phyloP scores from a whole-genome alignment of 2,113 vertebrate species.

The Athene noctua region DNA sequence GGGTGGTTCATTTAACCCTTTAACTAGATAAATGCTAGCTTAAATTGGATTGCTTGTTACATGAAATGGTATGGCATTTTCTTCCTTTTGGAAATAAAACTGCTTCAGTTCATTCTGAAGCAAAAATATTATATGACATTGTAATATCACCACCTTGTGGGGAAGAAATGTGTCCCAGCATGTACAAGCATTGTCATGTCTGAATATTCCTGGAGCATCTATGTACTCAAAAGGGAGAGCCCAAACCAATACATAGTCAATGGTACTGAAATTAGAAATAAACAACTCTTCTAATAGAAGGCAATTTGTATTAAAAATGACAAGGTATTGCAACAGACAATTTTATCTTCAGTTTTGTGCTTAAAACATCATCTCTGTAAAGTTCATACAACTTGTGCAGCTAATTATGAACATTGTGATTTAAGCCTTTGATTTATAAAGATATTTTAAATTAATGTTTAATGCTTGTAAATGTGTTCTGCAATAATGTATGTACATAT shows the following conservation, averaged over 20 bases:
- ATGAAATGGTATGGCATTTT: neutral
- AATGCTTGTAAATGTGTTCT: neutral
- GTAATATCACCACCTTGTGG: slow-evolving; percentile 63
- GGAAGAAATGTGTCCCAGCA: neutral
- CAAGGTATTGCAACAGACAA: neutral
- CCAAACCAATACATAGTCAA: neutral
- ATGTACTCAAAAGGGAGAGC: neutral
- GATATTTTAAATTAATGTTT: neutral
- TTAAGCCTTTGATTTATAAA: neutral
- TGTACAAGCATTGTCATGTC: neutral
- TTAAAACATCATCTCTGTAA: neutral
- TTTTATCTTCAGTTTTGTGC: neutral
- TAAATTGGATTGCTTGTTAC: neutral
- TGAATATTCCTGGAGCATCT: neutral
- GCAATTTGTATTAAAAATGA: neutral
- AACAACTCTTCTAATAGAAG: neutral
- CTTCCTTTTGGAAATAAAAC: neutral
- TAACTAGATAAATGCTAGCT: neutral
- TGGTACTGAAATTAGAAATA: neutral
- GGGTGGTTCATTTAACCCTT: neutral
- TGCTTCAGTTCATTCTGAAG: neutral
- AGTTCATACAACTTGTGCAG: neutral
- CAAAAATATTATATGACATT: neutral
- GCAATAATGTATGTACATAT: neutral
- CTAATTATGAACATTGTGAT: neutral